Base-by-base conservation (phyloP, 1,140 invertebrate genomes). In the Papilio machaon region DNA sequence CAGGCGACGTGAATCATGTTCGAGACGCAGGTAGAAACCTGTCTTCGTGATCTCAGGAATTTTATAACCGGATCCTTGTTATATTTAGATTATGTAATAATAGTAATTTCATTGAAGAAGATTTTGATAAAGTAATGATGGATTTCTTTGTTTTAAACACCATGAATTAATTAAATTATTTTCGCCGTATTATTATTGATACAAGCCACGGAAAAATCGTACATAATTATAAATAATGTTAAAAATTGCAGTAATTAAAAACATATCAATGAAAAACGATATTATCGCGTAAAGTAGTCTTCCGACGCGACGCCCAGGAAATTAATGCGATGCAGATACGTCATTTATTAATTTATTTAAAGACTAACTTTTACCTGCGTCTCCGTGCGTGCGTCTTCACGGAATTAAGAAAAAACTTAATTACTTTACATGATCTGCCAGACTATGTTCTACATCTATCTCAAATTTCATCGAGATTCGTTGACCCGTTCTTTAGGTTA, bases 11-110 rank as follows among this genome's bases (percentile, higher is more conserved):
- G 58, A 79, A 30, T 76, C 77, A 64, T 64, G 19, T 23, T 2
- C 64, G 30, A 64, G 43, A 19, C 77, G 77, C 77, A 79, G 77
- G 77, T 79, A 79, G 58, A 79, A 79, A 79, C 77, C 43, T 64
- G 77, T 67, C 67, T 79, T 79, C 15, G 38, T 60, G 49, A 52
- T 76, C 74, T 52, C 47, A 30, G 47, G 74, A 76, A 76, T 76
- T 49, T 70, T 76, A 47, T 47, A 54, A 76, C 47, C 49, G 54
- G 58, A 79, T 79, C 54, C 58, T 38, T 64, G 54, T 23, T 76
- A 49, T 15, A 47, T 19, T 11, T 46, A 52, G 47, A 47, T 46
- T 52, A 47, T 54, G 46, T 52, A 30, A 49, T 64, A 54, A 6
- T 43, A 43, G 38, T 43, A 43, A 43, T 43, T 43, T 43, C 38